phyloP scores from a whole-genome alignment of 2,888 invertebrate species.

The Pseudanteris insignis region DNA sequence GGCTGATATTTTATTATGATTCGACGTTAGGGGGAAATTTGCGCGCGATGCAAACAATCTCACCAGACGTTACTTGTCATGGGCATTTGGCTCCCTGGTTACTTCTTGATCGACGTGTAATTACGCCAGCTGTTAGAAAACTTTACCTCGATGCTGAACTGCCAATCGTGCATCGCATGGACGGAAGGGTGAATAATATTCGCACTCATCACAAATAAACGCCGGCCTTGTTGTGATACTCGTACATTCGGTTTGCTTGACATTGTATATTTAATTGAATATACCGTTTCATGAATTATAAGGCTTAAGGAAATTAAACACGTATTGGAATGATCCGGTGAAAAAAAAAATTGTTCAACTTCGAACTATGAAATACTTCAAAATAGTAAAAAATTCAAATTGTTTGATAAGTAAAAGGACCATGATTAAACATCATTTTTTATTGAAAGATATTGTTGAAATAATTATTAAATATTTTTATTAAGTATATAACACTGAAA shows the following conservation, averaged over 20 bases:
- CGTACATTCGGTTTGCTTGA: constrained; percentile 20
- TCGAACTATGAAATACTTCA: no score
- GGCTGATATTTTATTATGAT: constrained; percentile 31
- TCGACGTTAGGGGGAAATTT: constrained; percentile 26
- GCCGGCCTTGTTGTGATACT: constrained; percentile 38
- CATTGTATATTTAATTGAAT: constrained; percentile 37
- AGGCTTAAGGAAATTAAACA: no score
- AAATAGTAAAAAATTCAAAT: no score
- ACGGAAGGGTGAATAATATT: constrained; percentile 43
- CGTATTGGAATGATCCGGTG: no score
- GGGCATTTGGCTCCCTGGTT: constrained; percentile 47
- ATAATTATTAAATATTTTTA: no score
- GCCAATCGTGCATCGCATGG: constrained; percentile 42
- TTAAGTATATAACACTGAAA: no score
- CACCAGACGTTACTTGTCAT: constrained; percentile 41
- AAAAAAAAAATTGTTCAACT: no score
- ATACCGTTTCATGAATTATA: no score
- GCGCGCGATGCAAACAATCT: constrained; percentile 30
- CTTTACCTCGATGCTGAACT: constrained; percentile 47
- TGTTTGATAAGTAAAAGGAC: no score
- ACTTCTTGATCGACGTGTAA: constrained; percentile 51
- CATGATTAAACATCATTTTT: no score
- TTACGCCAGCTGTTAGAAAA: constrained; percentile 50
- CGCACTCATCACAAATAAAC: constrained; percentile 28
- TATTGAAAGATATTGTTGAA: no score